Evolutionary conservation across 2,797 vertebrate genomes (phyloP).

Genomic region (Galago senegalensis): DNA sequence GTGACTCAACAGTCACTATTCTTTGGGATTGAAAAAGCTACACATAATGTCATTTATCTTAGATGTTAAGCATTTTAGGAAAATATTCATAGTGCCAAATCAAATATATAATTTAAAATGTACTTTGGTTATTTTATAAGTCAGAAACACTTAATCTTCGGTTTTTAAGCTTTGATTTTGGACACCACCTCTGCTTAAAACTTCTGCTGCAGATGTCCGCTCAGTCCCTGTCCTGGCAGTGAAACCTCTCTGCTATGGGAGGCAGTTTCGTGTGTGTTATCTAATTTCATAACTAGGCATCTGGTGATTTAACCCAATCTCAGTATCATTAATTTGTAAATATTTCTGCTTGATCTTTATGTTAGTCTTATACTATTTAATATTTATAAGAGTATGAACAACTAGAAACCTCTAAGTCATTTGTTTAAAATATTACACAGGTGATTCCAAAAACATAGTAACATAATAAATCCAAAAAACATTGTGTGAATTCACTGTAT

Average conservation of each 20-base stretch:
- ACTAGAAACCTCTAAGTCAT: neutral
- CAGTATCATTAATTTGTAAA: neutral
- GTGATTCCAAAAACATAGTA: neutral
- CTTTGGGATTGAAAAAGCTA: neutral
- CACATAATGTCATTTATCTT: neutral
- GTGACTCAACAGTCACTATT: neutral
- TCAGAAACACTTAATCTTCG: neutral
- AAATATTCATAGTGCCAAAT: neutral
- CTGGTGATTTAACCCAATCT: neutral
- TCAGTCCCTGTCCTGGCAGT: neutral
- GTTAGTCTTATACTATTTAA: neutral
- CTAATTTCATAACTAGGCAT: neutral
- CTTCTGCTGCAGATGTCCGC: neutral
- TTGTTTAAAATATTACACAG: neutral
- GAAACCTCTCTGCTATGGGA: neutral
- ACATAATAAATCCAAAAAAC: neutral
- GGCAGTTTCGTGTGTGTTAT: neutral
- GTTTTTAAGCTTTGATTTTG: neutral
- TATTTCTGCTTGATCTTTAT: neutral
- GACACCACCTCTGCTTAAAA: neutral
- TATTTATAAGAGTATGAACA: neutral
- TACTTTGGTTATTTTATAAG: neutral
- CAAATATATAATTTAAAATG: conserved; percentile 1
- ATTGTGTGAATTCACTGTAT: neutral
- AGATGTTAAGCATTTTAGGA: conserved; percentile 45